Base-by-base conservation (phyloP, 2,888 invertebrate species). In the Campopleginae sp. region DNA sequence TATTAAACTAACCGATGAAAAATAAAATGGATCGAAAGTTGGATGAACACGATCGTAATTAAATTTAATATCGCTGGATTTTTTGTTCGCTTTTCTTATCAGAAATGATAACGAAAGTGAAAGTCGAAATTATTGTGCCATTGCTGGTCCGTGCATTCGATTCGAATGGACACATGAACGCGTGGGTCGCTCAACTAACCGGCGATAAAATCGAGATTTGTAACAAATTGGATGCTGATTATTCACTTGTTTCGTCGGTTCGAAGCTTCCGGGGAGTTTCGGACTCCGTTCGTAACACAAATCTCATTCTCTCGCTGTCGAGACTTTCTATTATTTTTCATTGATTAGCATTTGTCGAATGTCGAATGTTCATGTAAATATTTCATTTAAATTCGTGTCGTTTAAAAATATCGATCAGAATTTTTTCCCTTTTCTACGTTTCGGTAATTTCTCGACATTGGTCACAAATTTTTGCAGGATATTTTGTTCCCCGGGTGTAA, bases 231-330 rank as follows among this genome's bases (percentile, higher is more conserved):
- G 44, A 14, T 6, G 33, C 27, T 44, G 27, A 17, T 44, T 44
- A 44, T 44, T 27, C 44, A 27, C 66, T 14, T 44, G 42, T 44
- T 23, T 66, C 44, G 23, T 66, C 44, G 44, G 44, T 68, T 68
- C 14, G 27, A 46, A 68, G 44, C 44, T 66, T 66, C 66, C 66
- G 66, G 66, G 14, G 6, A 66, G 44, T 23, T 44, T 66, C 23
- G 14, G 23, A 23, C 2, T 66, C 44, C 19, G 44, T 66, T 12
- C 14, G 66, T 66, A 23, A 23, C 12, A 23, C 19, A 42, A 31
- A 65, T 19, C 2, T 19, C 3, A 33, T 33, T 33, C 33, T 31
- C 8, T 63, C 4, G 19, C 12, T 17, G 12, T 33, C 14, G 42
- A 14, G 14, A 44, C 65, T 66, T 66, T 44, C 42, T 44, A 14